Conservation (phyloP, 2,113 vertebrate genomes). For the Himantopus leucocephalus region DNA sequence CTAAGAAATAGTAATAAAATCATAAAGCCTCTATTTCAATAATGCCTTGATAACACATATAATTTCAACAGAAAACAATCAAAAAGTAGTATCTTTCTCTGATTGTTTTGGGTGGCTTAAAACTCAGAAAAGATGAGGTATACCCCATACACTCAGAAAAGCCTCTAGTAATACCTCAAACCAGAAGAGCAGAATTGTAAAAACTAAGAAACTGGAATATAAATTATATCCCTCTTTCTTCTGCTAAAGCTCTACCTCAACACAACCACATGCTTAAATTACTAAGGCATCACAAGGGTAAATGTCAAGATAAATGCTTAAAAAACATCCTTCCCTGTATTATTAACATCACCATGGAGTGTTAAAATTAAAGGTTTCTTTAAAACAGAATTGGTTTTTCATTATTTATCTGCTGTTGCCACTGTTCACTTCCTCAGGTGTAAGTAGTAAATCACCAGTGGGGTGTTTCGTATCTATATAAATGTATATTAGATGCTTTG, state of each 20-base stretch:
- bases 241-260: not conserved
- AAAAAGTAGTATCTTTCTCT: not conserved
- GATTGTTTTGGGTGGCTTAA: not conserved
- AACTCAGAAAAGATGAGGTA: not conserved
- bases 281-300: not conserved
- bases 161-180: not conserved
- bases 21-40: not conserved
- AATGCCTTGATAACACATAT: not conserved
- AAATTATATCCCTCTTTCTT: not conserved
- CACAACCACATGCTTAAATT: not conserved
- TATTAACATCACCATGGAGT: not conserved
- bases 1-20: not conserved
- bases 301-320: conserved; percentile 21
- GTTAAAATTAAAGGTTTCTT: conserved; percentile 14
- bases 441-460: not conserved
- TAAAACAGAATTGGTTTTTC: not conserved
- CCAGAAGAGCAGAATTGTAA: not conserved
- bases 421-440: not conserved
- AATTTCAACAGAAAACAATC: not conserved
- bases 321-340: not conserved
- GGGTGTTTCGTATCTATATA: not conserved
- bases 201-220: not conserved
- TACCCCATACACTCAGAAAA: not conserved
- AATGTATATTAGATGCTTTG: not conserved
- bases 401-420: conserved; percentile 16